phyloP scores from a whole-genome alignment of 2,113 vertebrate species.

The Abramis brama region DNA sequence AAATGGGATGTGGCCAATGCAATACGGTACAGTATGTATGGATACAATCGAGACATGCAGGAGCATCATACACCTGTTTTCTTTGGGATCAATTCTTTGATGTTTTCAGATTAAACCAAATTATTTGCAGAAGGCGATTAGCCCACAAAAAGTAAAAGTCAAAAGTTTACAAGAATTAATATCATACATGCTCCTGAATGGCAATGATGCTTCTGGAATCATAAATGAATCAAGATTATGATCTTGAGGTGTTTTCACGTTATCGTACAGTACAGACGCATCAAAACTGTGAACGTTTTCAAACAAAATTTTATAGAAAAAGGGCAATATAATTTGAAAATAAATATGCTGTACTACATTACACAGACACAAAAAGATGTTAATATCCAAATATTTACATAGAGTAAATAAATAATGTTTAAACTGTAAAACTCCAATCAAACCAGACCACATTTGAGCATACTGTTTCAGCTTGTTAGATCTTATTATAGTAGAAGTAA shows the following conservation, averaged over 20 bases:
- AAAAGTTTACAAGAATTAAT: background rate
- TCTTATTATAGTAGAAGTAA: slow-evolving; percentile 28
- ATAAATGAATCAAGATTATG: background rate
- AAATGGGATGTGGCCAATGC: background rate
- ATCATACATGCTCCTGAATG: background rate
- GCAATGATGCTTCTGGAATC: background rate
- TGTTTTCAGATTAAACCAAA: background rate
- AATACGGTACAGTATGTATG: background rate
- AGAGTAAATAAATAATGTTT: slow-evolving; percentile 69
- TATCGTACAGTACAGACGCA: slow-evolving; percentile 57
- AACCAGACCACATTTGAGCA: slow-evolving; percentile 55
- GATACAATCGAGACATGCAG: background rate
- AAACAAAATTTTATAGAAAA: slow-evolving; percentile 78
- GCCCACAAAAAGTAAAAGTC: background rate
- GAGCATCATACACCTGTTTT: background rate
- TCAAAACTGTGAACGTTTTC: slow-evolving; percentile 62
- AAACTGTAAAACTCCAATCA: slow-evolving; percentile 66
- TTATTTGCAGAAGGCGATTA: background rate
- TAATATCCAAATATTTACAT: slow-evolving; percentile 71
- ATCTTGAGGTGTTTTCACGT: background rate
- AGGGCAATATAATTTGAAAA: slow-evolving; percentile 80
- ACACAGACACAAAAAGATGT: slow-evolving; percentile 76
- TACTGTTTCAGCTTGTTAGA: slow-evolving; percentile 14
- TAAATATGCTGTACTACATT: slow-evolving; percentile 82
- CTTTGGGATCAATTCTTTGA: background rate